Evolutionary conservation across 2,113 vertebrate genomes (phyloP), one percentile per base, ranked within the genome.

Genomic region (Chlamydotis undulata): DNA sequence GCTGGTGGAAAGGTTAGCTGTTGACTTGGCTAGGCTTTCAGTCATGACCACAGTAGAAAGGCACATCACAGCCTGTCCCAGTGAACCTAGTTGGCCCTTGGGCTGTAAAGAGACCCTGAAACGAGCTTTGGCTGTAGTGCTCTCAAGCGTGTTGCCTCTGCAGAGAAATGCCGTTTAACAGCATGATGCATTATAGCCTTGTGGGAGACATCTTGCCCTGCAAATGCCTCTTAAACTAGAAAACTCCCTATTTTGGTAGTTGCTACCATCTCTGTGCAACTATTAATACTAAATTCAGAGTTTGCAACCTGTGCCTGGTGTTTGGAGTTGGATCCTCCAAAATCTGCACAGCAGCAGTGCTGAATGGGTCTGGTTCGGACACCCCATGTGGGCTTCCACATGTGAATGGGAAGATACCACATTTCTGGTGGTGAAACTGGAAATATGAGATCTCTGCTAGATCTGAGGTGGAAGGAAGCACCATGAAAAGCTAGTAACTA

Each of bases 371-470:
- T 21, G 12, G 13, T 37, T 79, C 50, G 33, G 33, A 21, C 33
- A 24, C 8, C 10, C 57, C 16, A 15, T 3, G 2, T 28, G 14
- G 43, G 10, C n/a, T 82, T 59, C 56, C 75, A 17, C 0, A 0
- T 31, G 14, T 61, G 41, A n/a, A 56, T 24, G 7, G 35, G 41
- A 59, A 29, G 9, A 47, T 33, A 47, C 15, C 9, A 19, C 11
- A 7, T 49, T 64, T 60, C 22, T 53, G 43, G 6, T 53, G 21
- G 24, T 47, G 45, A 23, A 41, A 39, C 10, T 53, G 50, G 56
- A 53, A 52, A 76, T 10, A 10, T 17, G 18, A 93, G 12, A 10
- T 25, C 8, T 80, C 33, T 64, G 49, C 28, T 52, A 80, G 24
- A 39, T 41, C 73, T 28, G 37, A 59, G 19, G 12, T 47, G 22